Percentiles rank a stretch among this genome's conserved stretches.
These are phyloP conservation scores for Gisinianus flammeolus DNA, from an alignment of 2,888 invertebrate species.

Conservation along the genomic window DNA sequence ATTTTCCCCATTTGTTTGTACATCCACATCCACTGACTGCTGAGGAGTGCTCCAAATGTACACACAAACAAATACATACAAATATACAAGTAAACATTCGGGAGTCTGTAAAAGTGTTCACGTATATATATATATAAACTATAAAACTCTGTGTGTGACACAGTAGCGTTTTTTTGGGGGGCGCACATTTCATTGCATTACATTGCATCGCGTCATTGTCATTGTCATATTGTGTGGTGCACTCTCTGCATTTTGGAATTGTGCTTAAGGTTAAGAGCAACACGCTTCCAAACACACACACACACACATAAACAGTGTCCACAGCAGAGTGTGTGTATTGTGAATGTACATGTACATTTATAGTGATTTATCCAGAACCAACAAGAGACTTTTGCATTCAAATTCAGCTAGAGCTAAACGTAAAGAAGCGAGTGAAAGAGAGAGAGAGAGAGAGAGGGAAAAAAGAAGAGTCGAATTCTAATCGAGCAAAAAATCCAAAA, in stretches of 20 bases:
- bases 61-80: neutral
- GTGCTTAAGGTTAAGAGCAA: neutral
- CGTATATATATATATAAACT: too few relatives aligned
- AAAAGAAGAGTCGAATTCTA: neutral
- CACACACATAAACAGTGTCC: neutral
- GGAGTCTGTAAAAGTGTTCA: constrained; percentile 5
- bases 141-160: too few relatives aligned
- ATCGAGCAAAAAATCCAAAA: neutral
- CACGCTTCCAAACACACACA: neutral
- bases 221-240: too few relatives aligned
- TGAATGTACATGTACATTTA: too few relatives aligned
- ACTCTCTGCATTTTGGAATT: neutral
- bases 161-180: neutral
- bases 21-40: too few relatives aligned
- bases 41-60: neutral
- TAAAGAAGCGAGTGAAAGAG: neutral
- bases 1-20: neutral
- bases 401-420: neutral
- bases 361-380: neutral
- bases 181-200: neutral
- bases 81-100: neutral
- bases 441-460: neutral
- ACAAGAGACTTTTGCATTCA: neutral
- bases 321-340: neutral
- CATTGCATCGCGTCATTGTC: neutral